Evolutionary conservation across 2,888 invertebrate species (phyloP).

Genomic region (Hypena proboscidalis): DNA sequence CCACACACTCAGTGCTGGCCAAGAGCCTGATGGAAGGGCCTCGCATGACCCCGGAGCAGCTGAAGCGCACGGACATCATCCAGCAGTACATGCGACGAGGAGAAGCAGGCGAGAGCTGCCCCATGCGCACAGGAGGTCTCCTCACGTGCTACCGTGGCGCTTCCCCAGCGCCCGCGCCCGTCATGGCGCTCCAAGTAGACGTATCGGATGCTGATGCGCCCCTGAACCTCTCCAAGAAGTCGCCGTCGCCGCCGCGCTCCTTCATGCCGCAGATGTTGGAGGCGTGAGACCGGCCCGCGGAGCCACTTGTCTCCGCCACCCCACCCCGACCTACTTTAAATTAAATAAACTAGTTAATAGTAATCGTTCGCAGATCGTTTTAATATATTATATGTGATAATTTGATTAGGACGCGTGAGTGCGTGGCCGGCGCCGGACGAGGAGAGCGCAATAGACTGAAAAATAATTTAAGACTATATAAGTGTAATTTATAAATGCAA

Average conservation of each 20-base stretch:
- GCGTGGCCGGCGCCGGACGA: slow-evolving; percentile 84
- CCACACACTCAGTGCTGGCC: slow-evolving; percentile 95
- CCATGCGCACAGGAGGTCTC: slow-evolving; percentile 67
- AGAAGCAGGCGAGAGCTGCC: slow-evolving; percentile 81
- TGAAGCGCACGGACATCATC: slow-evolving; percentile 96
- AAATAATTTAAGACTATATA: slow-evolving; percentile 86
- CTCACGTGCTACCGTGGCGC: slow-evolving; percentile 70
- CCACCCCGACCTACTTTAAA: slow-evolving; percentile 84
- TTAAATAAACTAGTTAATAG: slow-evolving; percentile 80
- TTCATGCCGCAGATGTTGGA: slow-evolving; percentile 88
- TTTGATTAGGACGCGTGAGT: slow-evolving; percentile 84
- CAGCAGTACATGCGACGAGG: slow-evolving; percentile 96
- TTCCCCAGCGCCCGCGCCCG: slow-evolving; percentile 80
- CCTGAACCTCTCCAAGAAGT: slow-evolving; percentile 95
- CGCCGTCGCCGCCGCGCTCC: slow-evolving; percentile 84
- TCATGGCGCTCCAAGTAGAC: slow-evolving; percentile 88
- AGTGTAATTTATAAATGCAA: slow-evolving; percentile 87
- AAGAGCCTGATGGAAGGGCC: slow-evolving; percentile 97
- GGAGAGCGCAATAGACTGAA: slow-evolving; percentile 86
- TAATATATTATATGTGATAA: slow-evolving; percentile 90
- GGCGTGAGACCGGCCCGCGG: slow-evolving; percentile 86
- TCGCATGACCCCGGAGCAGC: slow-evolving; percentile 96
- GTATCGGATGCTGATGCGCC: slow-evolving; percentile 95
- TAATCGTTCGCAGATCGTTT: slow-evolving; percentile 86
- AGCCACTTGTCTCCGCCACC: slow-evolving; percentile 80